These are phyloP conservation scores for Apis cerana DNA, from an alignment of 1,140 invertebrate species.

Conservation along the genomic window DNA sequence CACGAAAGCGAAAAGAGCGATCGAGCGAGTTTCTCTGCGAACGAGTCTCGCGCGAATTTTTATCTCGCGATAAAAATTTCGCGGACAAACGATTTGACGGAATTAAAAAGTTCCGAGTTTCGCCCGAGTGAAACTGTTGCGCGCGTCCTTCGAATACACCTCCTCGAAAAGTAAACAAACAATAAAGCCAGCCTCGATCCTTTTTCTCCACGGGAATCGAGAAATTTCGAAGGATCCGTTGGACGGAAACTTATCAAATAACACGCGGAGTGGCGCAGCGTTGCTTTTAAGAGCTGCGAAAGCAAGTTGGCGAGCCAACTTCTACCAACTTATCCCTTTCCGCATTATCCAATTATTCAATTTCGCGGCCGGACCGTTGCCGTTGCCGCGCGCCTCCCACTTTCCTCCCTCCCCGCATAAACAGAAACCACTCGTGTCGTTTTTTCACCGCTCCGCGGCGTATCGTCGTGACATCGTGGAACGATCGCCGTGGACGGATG, in stretches of 20 bases:
- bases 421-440: not conserved
- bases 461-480: too few species aligned
- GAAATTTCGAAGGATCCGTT: not conserved
- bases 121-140: too few species aligned
- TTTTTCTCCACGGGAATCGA: too few species aligned
- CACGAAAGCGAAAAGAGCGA: conserved; percentile 38
- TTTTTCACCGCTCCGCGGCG: too few species aligned
- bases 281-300: not conserved
- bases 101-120: not conserved
- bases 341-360: conserved; percentile 48
- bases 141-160: too few species aligned
- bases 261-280: not conserved
- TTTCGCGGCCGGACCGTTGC: not conserved
- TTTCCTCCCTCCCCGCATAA: not conserved
- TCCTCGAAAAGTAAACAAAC: too few species aligned
- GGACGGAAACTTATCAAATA: not conserved
- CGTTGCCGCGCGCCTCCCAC: not conserved
- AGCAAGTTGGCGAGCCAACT: not conserved
- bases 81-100: not conserved
- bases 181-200: too few species aligned
- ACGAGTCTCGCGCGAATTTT: not conserved
- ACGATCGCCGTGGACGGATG: too few species aligned
- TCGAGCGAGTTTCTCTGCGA: too few species aligned
- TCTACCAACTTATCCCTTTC: not conserved
- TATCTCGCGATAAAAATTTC: not conserved